Conservation (phyloP, 2,113 vertebrate genomes). For the Platanista minor region DNA sequence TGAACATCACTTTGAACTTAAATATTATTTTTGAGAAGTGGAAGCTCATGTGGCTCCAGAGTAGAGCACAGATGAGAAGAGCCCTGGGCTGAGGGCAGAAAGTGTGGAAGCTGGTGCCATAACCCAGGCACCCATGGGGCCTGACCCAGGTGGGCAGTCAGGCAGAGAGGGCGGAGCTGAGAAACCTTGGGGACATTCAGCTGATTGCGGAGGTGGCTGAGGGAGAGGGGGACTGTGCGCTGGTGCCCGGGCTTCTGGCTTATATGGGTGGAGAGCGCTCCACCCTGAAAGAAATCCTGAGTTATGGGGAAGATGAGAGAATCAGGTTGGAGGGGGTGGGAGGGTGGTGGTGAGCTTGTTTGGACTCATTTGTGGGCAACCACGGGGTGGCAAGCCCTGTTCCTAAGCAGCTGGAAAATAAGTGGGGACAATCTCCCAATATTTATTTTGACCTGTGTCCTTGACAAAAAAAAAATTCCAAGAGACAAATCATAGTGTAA, state of each 20-base stretch:
- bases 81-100: background rate
- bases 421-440: background rate
- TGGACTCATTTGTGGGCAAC: too few relatives aligned
- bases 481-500: background rate
- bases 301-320: background rate
- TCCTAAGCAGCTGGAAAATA: background rate
- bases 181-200: fast-evolving
- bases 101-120: background rate
- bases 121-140: background rate
- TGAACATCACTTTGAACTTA: background rate
- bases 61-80: background rate
- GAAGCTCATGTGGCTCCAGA: background rate
- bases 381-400: fast-evolving
- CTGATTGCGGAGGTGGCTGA: background rate
- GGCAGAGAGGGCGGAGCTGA: background rate
- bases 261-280: too few relatives aligned
- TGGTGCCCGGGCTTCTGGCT: background rate
- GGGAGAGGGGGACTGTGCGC: background rate
- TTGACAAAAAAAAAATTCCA: background rate
- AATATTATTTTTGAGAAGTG: background rate
- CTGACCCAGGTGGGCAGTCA: background rate
- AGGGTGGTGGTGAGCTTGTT: background rate
- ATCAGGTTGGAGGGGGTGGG: fast-evolving
- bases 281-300: background rate
- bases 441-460: background rate